Percentiles rank a stretch among this genome's conserved stretches.
These are phyloP conservation scores for Cynocephalus volans DNA, from an alignment of 2,113 vertebrate genomes.

Conservation along the genomic window DNA sequence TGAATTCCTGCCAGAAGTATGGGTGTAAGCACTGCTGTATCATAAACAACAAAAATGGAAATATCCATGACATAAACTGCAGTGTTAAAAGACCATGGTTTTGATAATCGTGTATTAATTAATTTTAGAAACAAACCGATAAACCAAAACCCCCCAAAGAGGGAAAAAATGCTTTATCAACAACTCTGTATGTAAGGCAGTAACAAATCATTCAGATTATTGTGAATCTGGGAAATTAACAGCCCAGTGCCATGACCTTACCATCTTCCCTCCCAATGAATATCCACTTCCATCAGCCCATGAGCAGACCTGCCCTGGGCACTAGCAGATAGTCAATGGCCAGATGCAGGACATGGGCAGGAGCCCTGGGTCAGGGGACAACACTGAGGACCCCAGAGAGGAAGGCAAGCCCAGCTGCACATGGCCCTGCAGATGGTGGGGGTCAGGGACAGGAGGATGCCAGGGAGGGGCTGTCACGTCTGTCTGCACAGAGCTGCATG, in stretches of 20 bases:
- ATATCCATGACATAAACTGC: neutral
- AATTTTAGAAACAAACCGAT: slow-evolving; percentile 26
- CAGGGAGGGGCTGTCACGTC: too few species aligned
- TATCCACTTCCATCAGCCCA: neutral
- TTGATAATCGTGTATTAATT: neutral
- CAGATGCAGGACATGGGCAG: neutral
- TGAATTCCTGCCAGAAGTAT: neutral
- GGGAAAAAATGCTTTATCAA: neutral
- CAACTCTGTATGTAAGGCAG: neutral
- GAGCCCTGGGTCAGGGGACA: neutral
- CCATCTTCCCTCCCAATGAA: neutral
- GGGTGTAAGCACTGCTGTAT: neutral
- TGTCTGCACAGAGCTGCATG: too few species aligned
- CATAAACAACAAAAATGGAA: neutral
- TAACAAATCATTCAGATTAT: neutral
- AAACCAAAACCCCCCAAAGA: neutral
- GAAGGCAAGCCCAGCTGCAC: neutral
- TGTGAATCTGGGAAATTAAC: neutral
- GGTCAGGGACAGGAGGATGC: too few species aligned
- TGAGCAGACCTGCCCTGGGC: neutral
- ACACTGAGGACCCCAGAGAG: neutral
- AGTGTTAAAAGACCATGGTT: neutral
- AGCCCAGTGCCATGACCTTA: neutral
- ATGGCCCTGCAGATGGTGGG: neutral
- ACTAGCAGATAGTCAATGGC: neutral